Percentiles rank a stretch among this genome's conserved stretches.
Conservation (phyloP, 2,113 vertebrate species). For the Antechinus flavipes region DNA sequence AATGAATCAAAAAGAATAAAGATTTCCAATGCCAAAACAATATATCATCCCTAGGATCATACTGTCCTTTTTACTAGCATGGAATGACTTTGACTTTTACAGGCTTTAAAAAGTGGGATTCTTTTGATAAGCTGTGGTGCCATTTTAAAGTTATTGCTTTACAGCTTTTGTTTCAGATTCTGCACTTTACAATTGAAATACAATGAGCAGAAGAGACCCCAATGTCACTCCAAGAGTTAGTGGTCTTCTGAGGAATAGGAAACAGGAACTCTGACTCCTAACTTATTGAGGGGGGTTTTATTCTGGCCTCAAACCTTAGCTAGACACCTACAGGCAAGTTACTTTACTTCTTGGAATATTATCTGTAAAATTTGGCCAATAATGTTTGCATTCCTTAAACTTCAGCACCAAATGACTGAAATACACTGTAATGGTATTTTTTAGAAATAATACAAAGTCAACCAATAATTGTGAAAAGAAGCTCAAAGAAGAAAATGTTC, state of each 20-base stretch:
- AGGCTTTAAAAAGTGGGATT: constrained; percentile 32
- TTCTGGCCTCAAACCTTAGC: background rate
- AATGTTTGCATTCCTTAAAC: background rate
- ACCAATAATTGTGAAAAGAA: background rate
- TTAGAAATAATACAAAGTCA: background rate
- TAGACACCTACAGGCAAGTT: background rate
- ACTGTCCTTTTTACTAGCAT: background rate
- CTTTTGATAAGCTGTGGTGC: constrained; percentile 3
- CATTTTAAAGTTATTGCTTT: constrained; percentile 42
- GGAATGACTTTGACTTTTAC: constrained; percentile 9
- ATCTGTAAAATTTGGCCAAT: background rate
- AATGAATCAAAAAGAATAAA: constrained; percentile 19
- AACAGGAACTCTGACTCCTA: background rate
- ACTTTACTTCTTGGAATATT: background rate
- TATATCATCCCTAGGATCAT: background rate
- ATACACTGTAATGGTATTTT: background rate
- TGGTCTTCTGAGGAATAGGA: constrained; percentile 34
- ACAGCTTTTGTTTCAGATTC: constrained; percentile 35
- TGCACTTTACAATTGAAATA: constrained; percentile 40
- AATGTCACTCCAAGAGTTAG: background rate
- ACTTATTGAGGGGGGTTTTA: rapidly evolving
- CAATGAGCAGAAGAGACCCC: constrained; percentile 35
- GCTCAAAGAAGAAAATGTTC: background rate
- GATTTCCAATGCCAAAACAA: background rate
- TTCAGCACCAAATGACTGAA: background rate